Percentiles rank a stretch among this genome's conserved stretches.
Evolutionary conservation across 1,140 invertebrate species (phyloP).

Genomic region (Thrips palmi): DNA sequence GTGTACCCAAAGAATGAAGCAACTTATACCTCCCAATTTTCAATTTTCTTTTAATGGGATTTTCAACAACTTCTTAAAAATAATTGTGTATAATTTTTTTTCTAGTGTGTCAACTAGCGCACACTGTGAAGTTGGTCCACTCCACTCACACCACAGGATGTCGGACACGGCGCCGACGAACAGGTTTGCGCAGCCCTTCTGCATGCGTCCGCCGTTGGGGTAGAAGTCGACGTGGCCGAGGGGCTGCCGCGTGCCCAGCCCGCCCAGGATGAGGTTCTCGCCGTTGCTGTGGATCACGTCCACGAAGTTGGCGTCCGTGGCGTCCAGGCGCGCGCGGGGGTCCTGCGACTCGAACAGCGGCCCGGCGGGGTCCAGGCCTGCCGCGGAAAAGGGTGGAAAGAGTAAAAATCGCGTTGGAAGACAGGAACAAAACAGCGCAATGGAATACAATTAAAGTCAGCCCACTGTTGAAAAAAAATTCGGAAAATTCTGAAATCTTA

Average conservation of each 20-base stretch:
- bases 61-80: no score
- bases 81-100: no score
- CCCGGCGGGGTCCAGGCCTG: slow-evolving; percentile 76
- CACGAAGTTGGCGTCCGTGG: slow-evolving; percentile 73
- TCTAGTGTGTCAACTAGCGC: no score
- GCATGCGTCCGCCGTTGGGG: slow-evolving; percentile 76
- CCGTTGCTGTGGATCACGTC: slow-evolving; percentile 92
- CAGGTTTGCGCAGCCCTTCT: slow-evolving; percentile 64
- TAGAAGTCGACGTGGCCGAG: slow-evolving; percentile 87
- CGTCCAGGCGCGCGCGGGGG: slow-evolving; percentile 57
- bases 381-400: slow-evolving; percentile 14
- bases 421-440: not conserved
- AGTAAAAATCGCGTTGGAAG: not conserved
- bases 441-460: not conserved
- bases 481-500: no score
- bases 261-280: slow-evolving; percentile 67
- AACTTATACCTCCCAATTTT: no score
- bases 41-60: no score
- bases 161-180: slow-evolving; percentile 82
- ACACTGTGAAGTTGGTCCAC: no score
- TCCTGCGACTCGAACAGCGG: slow-evolving; percentile 78
- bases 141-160: slow-evolving; percentile 66
- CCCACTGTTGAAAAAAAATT: not conserved
- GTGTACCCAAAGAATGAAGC: no score
- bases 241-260: slow-evolving; percentile 64